phyloP scores from a whole-genome alignment of 2,888 invertebrate genomes.

The Dynastes maya region DNA sequence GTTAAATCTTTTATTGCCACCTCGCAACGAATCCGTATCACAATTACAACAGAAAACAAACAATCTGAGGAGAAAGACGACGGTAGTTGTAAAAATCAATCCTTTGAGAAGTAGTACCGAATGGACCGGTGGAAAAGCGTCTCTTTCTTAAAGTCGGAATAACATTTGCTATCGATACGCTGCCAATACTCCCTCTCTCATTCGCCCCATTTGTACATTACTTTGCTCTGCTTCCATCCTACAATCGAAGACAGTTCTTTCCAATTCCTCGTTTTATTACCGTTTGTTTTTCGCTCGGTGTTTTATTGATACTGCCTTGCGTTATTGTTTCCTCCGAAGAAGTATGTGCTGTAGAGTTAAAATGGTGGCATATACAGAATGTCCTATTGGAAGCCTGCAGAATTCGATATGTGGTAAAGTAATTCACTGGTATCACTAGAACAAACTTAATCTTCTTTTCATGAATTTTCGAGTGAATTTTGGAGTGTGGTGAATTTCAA shows the following conservation, averaged over 20 bases:
- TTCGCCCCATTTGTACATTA: not conserved
- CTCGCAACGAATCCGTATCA: not conserved
- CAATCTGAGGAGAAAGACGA: not conserved
- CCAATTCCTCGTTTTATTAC: slow-evolving; percentile 10
- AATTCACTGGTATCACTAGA: too few relatives aligned
- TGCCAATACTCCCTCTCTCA: not conserved
- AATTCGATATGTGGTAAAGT: too few relatives aligned
- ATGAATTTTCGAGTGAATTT: too few relatives aligned
- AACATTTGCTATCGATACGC: slow-evolving; percentile 10
- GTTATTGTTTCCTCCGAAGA: not conserved
- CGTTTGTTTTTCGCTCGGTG: slow-evolving; percentile 12
- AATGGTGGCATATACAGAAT: too few relatives aligned
- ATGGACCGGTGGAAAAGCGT: not conserved
- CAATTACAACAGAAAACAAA: not conserved
- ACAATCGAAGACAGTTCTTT: not conserved
- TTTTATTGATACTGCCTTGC: slow-evolving; percentile 21
- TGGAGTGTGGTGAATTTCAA: too few relatives aligned
- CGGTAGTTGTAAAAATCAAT: not conserved
- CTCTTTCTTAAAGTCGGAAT: slow-evolving; percentile 11
- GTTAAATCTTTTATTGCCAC: not conserved
- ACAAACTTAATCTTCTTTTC: too few relatives aligned
- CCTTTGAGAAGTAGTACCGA: not conserved
- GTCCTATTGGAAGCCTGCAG: too few relatives aligned
- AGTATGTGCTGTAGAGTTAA: too few relatives aligned
- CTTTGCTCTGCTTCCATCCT: not conserved